Conservation (phyloP, 2,113 vertebrate genomes). For the Megalops atlanticus region DNA sequence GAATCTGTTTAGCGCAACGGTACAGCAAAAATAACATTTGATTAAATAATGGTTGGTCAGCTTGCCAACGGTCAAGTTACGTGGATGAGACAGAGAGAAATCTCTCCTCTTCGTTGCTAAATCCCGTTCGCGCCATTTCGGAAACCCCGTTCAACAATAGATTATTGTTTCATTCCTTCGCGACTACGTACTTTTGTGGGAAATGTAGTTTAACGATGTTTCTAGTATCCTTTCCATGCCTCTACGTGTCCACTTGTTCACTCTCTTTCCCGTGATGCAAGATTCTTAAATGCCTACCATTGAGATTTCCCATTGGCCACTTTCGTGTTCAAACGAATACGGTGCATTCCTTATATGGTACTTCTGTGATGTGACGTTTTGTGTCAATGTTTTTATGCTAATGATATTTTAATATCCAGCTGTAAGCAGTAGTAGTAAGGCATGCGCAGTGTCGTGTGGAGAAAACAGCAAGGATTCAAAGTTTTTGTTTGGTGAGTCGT, state of each 20-base stretch:
- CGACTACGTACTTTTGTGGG: slow-evolving; percentile 46
- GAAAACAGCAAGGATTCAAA: slow-evolving; percentile 72
- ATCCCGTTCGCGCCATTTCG: slow-evolving; percentile 66
- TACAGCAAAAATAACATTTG: neutral
- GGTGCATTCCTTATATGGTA: slow-evolving; percentile 70
- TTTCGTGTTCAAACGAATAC: slow-evolving; percentile 58
- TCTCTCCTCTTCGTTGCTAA: neutral
- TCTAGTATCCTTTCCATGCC: neutral
- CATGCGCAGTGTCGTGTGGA: slow-evolving; percentile 69
- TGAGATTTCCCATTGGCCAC: slow-evolving; percentile 57
- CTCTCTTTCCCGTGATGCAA: slow-evolving; percentile 63
- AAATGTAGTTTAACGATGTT: slow-evolving; percentile 31
- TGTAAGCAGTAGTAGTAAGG: slow-evolving; percentile 68
- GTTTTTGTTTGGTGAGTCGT: slow-evolving; percentile 75
- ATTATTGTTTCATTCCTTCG: slow-evolving; percentile 45
- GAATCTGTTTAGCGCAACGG: neutral
- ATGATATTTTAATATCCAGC: slow-evolving; percentile 66
- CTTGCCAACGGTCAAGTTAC: neutral
- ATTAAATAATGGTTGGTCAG: neutral
- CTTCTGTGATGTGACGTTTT: slow-evolving; percentile 47
- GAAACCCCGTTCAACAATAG: slow-evolving; percentile 31
- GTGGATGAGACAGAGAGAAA: neutral
- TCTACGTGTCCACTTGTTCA: neutral
- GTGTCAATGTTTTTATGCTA: slow-evolving; percentile 65
- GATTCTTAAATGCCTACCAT: slow-evolving; percentile 12